Evolutionary conservation across 2,888 invertebrate genomes (phyloP).

Genomic region (Nysson spinosus): DNA sequence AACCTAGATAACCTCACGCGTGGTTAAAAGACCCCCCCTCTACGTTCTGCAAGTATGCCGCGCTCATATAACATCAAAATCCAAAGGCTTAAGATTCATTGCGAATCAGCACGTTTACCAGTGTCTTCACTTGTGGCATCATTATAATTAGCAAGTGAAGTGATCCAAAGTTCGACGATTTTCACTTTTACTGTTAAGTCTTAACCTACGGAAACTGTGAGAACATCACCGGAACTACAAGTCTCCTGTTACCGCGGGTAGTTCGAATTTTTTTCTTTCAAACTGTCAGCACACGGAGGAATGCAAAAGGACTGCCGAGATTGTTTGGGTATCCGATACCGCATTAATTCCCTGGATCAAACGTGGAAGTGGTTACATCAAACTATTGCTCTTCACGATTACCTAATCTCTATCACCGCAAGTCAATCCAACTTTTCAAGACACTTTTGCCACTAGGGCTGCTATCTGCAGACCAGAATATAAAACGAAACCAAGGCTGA

Average conservation of each 20-base stretch:
- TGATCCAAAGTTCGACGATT: not conserved
- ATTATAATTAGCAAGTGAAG: not conserved
- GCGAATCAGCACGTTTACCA: constrained; percentile 15
- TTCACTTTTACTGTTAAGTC: not conserved
- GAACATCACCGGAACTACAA: constrained; percentile 8
- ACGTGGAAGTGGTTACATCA: constrained; percentile 97
- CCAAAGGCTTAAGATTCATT: constrained; percentile 28
- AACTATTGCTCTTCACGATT: constrained; percentile 92
- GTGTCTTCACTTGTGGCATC: not conserved
- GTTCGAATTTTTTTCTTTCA: constrained; percentile 60
- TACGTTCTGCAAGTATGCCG: constrained; percentile 26
- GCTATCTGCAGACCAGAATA: constrained; percentile 25
- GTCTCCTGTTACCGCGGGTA: constrained; percentile 29
- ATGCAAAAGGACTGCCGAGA: constrained; percentile 86
- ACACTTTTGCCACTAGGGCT: constrained; percentile 33
- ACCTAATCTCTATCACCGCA: constrained; percentile 88
- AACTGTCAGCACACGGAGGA: constrained; percentile 77
- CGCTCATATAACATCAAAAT: constrained; percentile 58
- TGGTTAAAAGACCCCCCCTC: constrained; percentile 33
- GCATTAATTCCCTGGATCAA: constrained; percentile 92
- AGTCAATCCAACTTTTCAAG: constrained; percentile 82
- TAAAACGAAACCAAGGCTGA: constrained; percentile 36
- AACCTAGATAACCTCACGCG: constrained; percentile 72
- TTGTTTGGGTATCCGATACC: constrained; percentile 92
- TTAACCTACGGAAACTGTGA: not conserved